These are phyloP conservation scores for Pantelozetes paolii DNA, from an alignment of 2,888 invertebrate species.

Conservation along the genomic window DNA sequence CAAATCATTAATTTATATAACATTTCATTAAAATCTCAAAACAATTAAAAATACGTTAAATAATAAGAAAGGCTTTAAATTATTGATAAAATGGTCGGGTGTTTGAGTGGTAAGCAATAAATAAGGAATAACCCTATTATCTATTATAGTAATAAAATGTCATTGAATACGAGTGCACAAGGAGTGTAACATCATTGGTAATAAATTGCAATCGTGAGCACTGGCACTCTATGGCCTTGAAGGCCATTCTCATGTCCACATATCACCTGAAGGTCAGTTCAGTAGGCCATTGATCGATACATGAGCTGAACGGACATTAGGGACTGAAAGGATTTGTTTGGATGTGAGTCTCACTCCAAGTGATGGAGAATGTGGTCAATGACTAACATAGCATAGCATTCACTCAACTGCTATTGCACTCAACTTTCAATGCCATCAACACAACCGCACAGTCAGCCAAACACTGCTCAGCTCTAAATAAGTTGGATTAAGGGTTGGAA, in stretches of 20 bases:
- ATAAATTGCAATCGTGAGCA: not conserved
- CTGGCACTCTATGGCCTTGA: not conserved
- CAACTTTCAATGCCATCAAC: constrained; percentile 4
- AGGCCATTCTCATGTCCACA: not conserved
- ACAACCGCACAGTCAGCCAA: constrained; percentile 17
- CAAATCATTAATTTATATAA: constrained; percentile 25
- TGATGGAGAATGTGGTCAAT: constrained; percentile 9
- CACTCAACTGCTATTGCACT: constrained; percentile 23
- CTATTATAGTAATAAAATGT: not conserved
- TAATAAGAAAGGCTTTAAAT: not conserved
- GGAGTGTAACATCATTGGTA: not conserved
- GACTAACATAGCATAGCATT: constrained; percentile 16
- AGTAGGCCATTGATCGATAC: constrained; percentile 31
- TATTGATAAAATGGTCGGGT: not conserved
- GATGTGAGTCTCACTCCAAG: constrained; percentile 9
- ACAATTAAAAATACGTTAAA: constrained; percentile 22
- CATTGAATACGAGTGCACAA: not conserved
- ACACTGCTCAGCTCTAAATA: not conserved
- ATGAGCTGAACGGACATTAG: constrained; percentile 35
- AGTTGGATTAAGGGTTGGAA: not conserved
- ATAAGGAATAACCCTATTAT: not conserved
- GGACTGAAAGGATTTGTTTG: constrained; percentile 35
- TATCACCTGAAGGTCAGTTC: constrained; percentile 36
- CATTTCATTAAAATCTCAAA: constrained; percentile 19
- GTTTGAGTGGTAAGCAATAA: not conserved